Conservation (phyloP, 2,888 invertebrate genomes). For the Acrobasis repandana region DNA sequence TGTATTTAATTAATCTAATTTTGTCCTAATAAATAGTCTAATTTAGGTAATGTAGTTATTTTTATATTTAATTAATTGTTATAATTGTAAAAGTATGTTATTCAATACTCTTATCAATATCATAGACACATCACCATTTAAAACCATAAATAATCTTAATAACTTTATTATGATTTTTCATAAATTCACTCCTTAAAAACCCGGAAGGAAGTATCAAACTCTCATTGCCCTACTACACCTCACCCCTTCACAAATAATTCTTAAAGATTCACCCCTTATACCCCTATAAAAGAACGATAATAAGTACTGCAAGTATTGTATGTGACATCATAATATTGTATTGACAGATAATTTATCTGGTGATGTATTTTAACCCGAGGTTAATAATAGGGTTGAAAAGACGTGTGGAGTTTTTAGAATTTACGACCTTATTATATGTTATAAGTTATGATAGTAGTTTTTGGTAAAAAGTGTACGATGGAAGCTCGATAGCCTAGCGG, state of each 20-base stretch:
- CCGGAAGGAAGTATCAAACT: constrained; percentile 45
- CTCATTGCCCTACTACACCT: constrained; percentile 31
- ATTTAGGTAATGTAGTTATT: no score
- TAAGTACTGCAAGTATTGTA: constrained; percentile 51
- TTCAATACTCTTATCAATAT: no score
- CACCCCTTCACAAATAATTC: constrained; percentile 64
- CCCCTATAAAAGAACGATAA: constrained; percentile 67
- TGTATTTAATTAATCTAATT: no score
- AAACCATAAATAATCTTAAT: no score
- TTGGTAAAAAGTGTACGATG: not conserved
- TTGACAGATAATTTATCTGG: constrained; percentile 67
- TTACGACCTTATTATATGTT: not conserved
- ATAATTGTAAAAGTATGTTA: no score
- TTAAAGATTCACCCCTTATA: constrained; percentile 48
- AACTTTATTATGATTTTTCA: no score
- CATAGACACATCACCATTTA: no score
- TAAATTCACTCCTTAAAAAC: not conserved
- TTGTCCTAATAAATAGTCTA: no score
- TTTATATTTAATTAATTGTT: no score
- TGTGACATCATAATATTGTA: constrained; percentile 76
- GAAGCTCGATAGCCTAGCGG: no score
- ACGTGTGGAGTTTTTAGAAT: constrained; percentile 3
- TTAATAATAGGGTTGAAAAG: constrained; percentile 3
- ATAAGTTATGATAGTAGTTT: no score
- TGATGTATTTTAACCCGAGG: constrained; percentile 31